phyloP scores from a whole-genome alignment of 2,888 invertebrate species.

The Julus scandinavius region DNA sequence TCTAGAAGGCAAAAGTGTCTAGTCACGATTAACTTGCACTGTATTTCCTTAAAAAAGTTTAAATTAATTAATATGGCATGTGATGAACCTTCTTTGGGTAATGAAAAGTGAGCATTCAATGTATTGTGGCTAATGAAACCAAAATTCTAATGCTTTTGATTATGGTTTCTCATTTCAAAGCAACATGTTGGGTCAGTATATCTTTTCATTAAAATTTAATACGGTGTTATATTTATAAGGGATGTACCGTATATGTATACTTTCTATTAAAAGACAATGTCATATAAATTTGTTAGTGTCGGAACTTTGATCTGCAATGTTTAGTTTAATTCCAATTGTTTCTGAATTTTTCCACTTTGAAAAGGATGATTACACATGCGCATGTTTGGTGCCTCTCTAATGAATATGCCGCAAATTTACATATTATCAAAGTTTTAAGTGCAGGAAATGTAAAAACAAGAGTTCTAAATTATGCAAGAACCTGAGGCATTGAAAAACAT shows the following conservation, averaged over 20 bases:
- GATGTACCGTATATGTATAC: not conserved
- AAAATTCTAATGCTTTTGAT: not conserved
- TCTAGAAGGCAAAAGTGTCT: not conserved
- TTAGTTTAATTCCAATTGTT: not conserved
- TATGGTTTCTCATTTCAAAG: slow-evolving; percentile 5
- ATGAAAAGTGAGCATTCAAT: slow-evolving; percentile 20
- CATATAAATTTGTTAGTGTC: not conserved
- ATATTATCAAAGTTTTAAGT: no score
- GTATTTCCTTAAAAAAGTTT: not conserved
- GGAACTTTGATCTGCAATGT: not conserved
- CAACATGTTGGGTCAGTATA: not conserved
- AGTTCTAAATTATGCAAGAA: no score
- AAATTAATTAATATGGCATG: slow-evolving; percentile 24
- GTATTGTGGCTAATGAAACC: not conserved
- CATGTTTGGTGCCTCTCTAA: not conserved
- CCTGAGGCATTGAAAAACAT: no score
- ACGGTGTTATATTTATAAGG: no score
- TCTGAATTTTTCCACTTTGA: not conserved
- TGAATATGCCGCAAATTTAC: no score
- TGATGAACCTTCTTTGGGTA: not conserved
- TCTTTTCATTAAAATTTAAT: not conserved
- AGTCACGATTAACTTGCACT: slow-evolving; percentile 12
- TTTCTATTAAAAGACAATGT: not conserved
- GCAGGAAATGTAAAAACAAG: no score
- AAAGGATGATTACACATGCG: not conserved